Percentiles rank a stretch among this genome's conserved stretches.
phyloP scores from a whole-genome alignment of 2,113 vertebrate species.

The Chionodraco myersi region DNA sequence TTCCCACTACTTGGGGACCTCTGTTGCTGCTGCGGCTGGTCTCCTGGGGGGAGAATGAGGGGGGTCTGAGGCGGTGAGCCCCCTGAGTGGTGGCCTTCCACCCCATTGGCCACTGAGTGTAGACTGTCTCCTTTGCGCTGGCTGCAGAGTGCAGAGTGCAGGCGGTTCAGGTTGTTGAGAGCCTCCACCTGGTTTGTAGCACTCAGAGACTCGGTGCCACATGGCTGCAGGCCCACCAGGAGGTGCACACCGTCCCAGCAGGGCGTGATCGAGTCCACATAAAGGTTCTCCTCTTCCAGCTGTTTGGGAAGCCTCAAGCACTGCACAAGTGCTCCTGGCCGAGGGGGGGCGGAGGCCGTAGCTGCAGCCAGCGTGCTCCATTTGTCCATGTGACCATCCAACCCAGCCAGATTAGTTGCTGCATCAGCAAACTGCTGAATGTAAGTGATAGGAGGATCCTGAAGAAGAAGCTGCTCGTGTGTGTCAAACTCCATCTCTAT shows the following conservation, averaged over 20 bases:
- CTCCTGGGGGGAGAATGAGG: constrained; percentile 92
- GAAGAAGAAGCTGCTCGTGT: constrained; percentile 95
- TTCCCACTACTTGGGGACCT: constrained; percentile 61
- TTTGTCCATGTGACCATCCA: constrained; percentile 90
- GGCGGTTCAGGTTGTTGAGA: constrained; percentile 98
- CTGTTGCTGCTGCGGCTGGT: constrained; percentile 85
- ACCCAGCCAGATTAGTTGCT: constrained; percentile 88
- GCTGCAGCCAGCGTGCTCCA: constrained; percentile 90
- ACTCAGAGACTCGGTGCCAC: constrained; percentile 90
- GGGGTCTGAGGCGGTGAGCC: constrained; percentile 85
- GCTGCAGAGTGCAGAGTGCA: constrained; percentile 96
- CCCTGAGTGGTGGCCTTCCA: constrained; percentile 84
- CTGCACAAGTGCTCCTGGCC: constrained; percentile 95
- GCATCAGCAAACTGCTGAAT: constrained; percentile 99
- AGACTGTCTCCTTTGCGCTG: constrained; percentile 90
- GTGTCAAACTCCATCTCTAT: constrained; percentile 99
- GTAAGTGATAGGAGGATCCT: constrained; percentile 98
- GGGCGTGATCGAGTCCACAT: constrained; percentile 95
- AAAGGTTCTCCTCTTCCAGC: constrained; percentile 96
- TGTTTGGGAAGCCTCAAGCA: constrained; percentile 95
- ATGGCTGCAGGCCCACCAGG: constrained; percentile 92
- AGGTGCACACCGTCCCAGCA: constrained; percentile 97
- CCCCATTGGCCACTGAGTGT: constrained; percentile 89
- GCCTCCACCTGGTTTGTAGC: constrained; percentile 99
- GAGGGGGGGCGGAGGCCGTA: constrained; percentile 77